Conservation (phyloP, 2,797 vertebrate species). For the Parauchenoglanis ngamensis region DNA sequence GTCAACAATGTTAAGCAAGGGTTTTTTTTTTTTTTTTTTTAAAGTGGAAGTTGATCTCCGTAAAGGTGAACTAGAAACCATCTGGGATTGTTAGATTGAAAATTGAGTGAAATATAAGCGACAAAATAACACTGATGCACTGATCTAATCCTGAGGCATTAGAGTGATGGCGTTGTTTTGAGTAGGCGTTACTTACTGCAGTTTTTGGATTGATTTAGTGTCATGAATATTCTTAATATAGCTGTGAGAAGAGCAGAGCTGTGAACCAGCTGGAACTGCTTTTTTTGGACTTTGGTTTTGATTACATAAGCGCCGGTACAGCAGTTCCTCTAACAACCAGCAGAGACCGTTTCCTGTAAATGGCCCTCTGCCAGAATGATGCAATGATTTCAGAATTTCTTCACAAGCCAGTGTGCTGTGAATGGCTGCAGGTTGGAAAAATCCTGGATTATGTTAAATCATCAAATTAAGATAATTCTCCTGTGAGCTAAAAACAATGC, state of each 20-base stretch:
- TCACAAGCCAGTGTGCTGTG: background rate
- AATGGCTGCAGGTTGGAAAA: background rate
- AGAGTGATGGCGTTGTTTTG: background rate
- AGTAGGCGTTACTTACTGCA: too few relatives aligned
- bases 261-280: background rate
- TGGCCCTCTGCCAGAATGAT: background rate
- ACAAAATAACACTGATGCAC: background rate
- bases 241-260: background rate
- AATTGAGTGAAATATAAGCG: background rate
- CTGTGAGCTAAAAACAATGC: background rate
- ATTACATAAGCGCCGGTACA: conserved; percentile 27
- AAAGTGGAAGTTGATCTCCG: background rate
- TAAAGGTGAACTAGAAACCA: background rate
- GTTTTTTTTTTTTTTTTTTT: too few relatives aligned
- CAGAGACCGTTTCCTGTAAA: conserved; percentile 13
- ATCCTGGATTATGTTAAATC: background rate
- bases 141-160: background rate
- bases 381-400: background rate
- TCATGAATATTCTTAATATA: background rate
- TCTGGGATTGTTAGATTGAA: background rate
- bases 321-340: conserved; percentile 15
- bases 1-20: background rate
- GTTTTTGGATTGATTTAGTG: background rate
- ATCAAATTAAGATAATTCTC: background rate
- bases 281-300: background rate